These are phyloP conservation scores for Rosalia funebris DNA, from an alignment of 2,888 invertebrate species.

Conservation along the genomic window DNA sequence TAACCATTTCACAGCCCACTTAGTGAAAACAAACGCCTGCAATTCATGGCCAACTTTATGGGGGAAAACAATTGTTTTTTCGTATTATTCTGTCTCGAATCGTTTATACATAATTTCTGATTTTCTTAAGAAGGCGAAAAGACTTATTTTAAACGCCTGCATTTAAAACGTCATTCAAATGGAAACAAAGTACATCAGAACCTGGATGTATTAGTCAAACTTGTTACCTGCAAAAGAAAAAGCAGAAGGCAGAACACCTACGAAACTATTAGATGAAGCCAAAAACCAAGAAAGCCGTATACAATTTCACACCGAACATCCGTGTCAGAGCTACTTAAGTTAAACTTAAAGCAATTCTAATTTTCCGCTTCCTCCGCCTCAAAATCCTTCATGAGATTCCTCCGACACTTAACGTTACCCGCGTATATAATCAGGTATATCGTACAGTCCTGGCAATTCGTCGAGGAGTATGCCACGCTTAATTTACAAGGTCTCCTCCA, in stretches of 20 bases:
- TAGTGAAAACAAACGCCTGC: too few relatives aligned
- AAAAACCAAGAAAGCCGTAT: too few relatives aligned
- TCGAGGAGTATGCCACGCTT: conserved; percentile 71
- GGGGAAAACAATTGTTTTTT: too few relatives aligned
- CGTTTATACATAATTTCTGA: too few relatives aligned
- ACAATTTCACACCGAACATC: conserved; percentile 14
- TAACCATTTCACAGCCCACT: too few relatives aligned
- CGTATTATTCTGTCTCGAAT: too few relatives aligned
- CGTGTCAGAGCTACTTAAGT: background rate
- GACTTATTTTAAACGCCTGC: conserved; percentile 11
- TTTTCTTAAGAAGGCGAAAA: too few relatives aligned
- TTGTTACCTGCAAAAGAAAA: background rate
- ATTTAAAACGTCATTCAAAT: background rate
- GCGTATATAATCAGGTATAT: conserved; percentile 72
- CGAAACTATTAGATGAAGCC: too few relatives aligned
- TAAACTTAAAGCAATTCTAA: conserved; percentile 32
- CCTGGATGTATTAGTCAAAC: background rate
- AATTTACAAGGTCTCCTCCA: conserved; percentile 73
- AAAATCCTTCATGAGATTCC: conserved; percentile 67
- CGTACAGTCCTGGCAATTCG: conserved; percentile 68
- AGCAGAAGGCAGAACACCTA: background rate
- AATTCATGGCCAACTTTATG: too few relatives aligned
- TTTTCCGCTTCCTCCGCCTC: conserved; percentile 57
- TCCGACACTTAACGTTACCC: conserved; percentile 70
- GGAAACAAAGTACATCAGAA: background rate